phyloP scores from a whole-genome alignment of 2,113 vertebrate genomes.

The Anolis sagrei region DNA sequence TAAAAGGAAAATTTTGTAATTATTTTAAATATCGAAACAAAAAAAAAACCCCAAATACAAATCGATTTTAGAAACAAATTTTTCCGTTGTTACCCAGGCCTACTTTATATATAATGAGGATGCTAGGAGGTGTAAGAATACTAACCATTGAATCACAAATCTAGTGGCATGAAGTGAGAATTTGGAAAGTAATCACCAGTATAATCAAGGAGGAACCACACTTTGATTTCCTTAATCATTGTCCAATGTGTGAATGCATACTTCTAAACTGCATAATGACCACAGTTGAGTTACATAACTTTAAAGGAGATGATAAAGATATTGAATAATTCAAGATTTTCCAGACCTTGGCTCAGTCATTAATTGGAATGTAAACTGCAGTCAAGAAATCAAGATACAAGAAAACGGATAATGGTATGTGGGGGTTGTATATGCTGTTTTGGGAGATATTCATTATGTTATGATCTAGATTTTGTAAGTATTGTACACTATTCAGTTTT shows the following conservation, averaged over 20 bases:
- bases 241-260: not conserved
- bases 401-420: conserved; percentile 14
- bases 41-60: too few species aligned
- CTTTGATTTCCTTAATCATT: not conserved
- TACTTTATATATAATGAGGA: not conserved
- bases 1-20: too few species aligned
- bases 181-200: conserved; percentile 12
- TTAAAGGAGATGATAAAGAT: too few species aligned
- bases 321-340: too few species aligned
- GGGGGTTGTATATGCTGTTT: not conserved
- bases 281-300: too few species aligned
- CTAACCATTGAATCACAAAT: not conserved
- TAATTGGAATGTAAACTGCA: too few species aligned
- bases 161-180: conserved; percentile 14
- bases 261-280: not conserved
- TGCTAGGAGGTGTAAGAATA: not conserved
- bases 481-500: too few species aligned
- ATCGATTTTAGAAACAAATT: too few species aligned
- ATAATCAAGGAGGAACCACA: not conserved
- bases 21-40: too few species aligned
- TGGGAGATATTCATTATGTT: not conserved
- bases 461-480: not conserved
- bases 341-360: too few species aligned
- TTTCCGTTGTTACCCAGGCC: too few species aligned
- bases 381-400: not conserved